Conservation (phyloP, 2,888 invertebrate species). For the Tachina lurida region DNA sequence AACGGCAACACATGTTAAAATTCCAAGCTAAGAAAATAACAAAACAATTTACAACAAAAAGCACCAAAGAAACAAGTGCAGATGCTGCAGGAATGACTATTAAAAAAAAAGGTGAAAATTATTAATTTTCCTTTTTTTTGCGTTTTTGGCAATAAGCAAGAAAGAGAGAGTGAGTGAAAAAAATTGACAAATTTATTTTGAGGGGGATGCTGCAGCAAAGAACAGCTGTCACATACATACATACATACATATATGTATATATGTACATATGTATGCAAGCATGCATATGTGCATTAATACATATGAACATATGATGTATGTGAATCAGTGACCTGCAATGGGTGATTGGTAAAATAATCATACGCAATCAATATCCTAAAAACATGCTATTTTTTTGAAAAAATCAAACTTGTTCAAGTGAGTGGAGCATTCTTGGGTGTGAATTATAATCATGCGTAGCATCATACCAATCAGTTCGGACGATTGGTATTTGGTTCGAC, state of each 20-base stretch:
- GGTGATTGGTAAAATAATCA: too few species aligned
- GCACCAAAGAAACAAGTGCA: slow-evolving; percentile 25
- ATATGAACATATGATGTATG: too few species aligned
- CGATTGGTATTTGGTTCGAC: too few species aligned
- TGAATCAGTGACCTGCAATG: too few species aligned
- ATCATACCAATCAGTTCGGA: too few species aligned
- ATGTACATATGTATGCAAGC: neutral
- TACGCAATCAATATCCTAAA: too few species aligned
- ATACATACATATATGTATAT: neutral
- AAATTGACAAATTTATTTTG: slow-evolving; percentile 2
- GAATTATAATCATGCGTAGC: too few species aligned
- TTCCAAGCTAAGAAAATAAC: neutral
- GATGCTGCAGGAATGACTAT: slow-evolving; percentile 12
- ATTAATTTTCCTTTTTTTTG: neutral
- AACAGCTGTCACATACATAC: slow-evolving; percentile 61
- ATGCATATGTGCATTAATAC: too few species aligned
- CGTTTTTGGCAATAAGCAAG: neutral
- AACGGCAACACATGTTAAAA: neutral
- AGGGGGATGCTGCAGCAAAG: slow-evolving; percentile 39
- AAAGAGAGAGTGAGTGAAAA: neutral
- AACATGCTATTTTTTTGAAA: too few species aligned
- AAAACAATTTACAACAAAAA: slow-evolving; percentile 27
- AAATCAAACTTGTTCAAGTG: too few species aligned
- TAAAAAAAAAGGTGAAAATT: neutral
- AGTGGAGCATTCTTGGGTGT: too few species aligned